These are phyloP conservation scores for Uria aalge DNA, from an alignment of 2,113 vertebrate species.

Conservation along the genomic window DNA sequence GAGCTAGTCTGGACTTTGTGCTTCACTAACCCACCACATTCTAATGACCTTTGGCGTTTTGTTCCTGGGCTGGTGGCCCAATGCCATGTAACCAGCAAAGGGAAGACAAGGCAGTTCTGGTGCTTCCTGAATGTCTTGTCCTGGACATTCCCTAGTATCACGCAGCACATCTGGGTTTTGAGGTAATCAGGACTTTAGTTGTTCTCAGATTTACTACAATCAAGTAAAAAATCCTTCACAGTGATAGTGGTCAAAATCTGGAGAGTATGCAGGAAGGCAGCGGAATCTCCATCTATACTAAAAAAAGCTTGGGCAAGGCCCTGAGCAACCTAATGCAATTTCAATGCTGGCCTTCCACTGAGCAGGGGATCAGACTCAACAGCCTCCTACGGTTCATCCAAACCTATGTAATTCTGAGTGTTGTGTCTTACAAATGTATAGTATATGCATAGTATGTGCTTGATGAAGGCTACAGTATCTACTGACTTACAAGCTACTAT, in stretches of 20 bases:
- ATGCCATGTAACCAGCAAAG: background rate
- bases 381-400: background rate
- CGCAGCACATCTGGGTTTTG: accelerated
- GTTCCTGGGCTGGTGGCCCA: background rate
- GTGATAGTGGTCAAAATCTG: background rate
- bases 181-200: background rate
- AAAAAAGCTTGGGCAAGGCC: background rate
- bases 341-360: background rate
- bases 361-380: background rate
- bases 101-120: background rate
- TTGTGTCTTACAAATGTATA: background rate
- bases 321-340: background rate
- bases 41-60: background rate
- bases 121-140: background rate
- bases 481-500: background rate
- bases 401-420: background rate
- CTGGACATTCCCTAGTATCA: background rate
- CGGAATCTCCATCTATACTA: background rate
- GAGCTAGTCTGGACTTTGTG: background rate
- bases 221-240: background rate
- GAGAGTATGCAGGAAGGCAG: background rate
- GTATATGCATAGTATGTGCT: too few relatives aligned
- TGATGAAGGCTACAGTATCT: background rate
- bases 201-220: background rate
- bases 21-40: background rate